Conservation (phyloP, 30 jellyfish, hydroid and myxozoan genomes). For the Hydractinia symbiolongicarpus region DNA sequence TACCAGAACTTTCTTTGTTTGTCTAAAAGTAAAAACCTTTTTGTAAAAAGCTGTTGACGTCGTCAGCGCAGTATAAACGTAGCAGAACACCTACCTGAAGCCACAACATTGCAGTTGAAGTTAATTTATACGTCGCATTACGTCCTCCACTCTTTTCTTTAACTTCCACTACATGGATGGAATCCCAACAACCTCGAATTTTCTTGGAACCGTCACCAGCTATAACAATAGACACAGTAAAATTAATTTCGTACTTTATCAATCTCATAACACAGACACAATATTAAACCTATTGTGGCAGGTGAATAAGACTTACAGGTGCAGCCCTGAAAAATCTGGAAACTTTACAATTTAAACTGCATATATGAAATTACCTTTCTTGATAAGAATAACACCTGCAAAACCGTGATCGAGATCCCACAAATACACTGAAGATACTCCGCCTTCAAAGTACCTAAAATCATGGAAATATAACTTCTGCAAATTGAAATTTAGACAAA, state of each 20-base stretch:
- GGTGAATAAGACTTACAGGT: neutral
- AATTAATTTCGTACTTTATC: too few species aligned
- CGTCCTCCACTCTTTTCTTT: slow-evolving; percentile 93
- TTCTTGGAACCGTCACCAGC: slow-evolving; percentile 99
- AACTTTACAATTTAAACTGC: too few species aligned
- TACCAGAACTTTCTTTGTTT: slow-evolving; percentile 83
- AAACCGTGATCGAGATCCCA: slow-evolving; percentile 99
- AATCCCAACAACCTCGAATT: slow-evolving; percentile 98
- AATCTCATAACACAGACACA: neutral
- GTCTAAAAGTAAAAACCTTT: slow-evolving; percentile 38
- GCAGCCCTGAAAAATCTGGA: too few species aligned
- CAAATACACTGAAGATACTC: slow-evolving; percentile 91
- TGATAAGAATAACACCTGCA: slow-evolving; percentile 97
- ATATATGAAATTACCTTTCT: slow-evolving; percentile 54
- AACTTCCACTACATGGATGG: slow-evolving; percentile 93
- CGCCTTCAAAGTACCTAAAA: slow-evolving; percentile 96
- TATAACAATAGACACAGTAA: neutral
- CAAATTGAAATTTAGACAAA: neutral
- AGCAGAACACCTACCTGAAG: slow-evolving; percentile 54
- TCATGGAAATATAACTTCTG: neutral
- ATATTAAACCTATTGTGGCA: neutral
- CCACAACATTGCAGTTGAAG: slow-evolving; percentile 99
- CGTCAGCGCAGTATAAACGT: neutral
- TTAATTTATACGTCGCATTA: slow-evolving; percentile 84
- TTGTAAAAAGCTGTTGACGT: neutral